Conservation (phyloP, 1,140 invertebrate species). For the Maconellicoccus hirsutus region DNA sequence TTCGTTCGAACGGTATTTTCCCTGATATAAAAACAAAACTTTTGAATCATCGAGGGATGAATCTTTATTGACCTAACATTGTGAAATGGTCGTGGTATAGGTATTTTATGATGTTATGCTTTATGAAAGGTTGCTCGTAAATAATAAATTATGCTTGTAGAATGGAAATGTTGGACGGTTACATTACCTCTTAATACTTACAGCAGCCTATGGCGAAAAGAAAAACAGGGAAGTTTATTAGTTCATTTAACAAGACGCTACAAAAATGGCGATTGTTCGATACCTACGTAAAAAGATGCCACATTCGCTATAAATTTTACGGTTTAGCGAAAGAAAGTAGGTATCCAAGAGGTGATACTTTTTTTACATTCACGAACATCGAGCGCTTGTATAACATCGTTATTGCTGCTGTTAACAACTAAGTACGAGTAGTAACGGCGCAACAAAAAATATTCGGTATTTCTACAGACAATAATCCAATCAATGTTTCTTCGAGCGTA, state of each 20-base stretch:
- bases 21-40: no score
- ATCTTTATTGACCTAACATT: no score
- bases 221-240: not conserved
- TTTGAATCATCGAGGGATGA: no score
- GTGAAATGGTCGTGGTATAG: no score
- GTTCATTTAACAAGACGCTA: not conserved
- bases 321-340: not conserved
- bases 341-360: not conserved
- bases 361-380: not conserved
- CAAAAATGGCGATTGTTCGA: not conserved
- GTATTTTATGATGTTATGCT: no score
- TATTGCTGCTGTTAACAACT: no score
- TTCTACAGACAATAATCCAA: no score
- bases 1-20: no score
- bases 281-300: not conserved
- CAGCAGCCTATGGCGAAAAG: not conserved
- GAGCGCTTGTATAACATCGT: not conserved
- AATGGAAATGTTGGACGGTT: not conserved
- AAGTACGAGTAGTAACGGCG: no score
- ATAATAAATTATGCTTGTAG: not conserved
- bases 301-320: not conserved
- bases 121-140: not conserved
- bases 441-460: no score
- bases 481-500: no score
- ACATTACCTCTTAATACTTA: not conserved